Evolutionary conservation across 2,888 invertebrate genomes (phyloP), one percentile per base, ranked within the genome.

Genomic region (Leptinotarsa juncta): DNA sequence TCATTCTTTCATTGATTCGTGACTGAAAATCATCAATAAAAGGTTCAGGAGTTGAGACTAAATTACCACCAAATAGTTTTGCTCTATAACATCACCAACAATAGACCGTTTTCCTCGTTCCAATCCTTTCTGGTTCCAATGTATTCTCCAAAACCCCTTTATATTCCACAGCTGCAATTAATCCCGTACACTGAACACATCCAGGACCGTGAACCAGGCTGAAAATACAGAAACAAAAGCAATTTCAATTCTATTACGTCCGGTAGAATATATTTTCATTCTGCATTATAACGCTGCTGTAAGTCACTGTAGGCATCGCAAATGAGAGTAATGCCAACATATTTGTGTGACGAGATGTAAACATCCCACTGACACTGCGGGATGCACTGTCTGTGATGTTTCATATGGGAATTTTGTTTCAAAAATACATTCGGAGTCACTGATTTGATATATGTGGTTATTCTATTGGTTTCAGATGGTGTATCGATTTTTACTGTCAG

Each of bases 281-380:
- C 32, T 42, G 62, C 62, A 62, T 62, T 62, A 62, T 62, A 42
- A 62, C 62, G 62, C 62, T 42, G 62, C 32, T 62, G 62, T 62
- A 62, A 62, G 62, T 62, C 62, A 62, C n/a, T 62, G 62, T 62
- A 57, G 53, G 48, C 32, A 69, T 60, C 42, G 57, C 69, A 48
- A 57, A 48, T 69, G 26, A 42, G 53, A 55, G 68, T 42, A 32
- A 55, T 68, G 26, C 18, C 16, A 68, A 60, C 69, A 49, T 69
- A 57, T 53, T 32, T 69, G 69, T 69, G 69, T 69, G 69, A 69
- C 69, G 57, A 69, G 57, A 69, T 69, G 69, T 69, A 18, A 69
- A 69, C 62, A 62, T 62, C 42, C 62, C 7, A 62, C 32, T 62
- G 62, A 62, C 62, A 62, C 62, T 62, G 62, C 62, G 26, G 62